Base-by-base conservation (phyloP, 2,888 invertebrate genomes). In the Hypomecis punctinalis region DNA sequence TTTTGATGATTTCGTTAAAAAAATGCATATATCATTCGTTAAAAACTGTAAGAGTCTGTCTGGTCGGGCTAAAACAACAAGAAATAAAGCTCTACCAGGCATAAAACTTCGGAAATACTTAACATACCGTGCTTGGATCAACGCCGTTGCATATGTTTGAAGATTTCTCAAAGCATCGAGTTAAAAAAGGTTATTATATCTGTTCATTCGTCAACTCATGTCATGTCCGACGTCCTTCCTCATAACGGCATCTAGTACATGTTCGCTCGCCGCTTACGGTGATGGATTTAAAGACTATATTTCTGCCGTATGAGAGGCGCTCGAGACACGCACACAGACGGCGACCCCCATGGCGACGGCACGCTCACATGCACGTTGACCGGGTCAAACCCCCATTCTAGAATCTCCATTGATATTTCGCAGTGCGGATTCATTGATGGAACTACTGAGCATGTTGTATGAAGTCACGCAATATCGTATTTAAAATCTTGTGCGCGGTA, bases 391-490 rank as follows among this genome's bases (percentile, higher is more conserved):
- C 84, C 79, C 81, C 89, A 85, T 89, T 88, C 88, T 89, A 86
- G 84, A 83, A 84, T 82, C 83, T 85, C 86, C 91, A 92, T 91
- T 92, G 91, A 91, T 89, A 86, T 90, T 90, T 88, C 79, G 86
- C 87, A 82, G 81, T 84, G 88, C 84, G 78, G 79, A 82, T 87
- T 83, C 91, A 91, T 91, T 90, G 87, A 91, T 86, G 81, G 67
- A 81, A 80, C 77, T 72, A 73, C 77, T 72, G 73, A 76, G 70
- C 74, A 58, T 76, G 64, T 63, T 68, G 66, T 66, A 66, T 63
- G 58, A 63, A 67, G 67, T 68, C 66, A 65, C 63, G 66, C 60
- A 60, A 66, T 49, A 61, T 46, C 40, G 68, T 67, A 64, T 66
- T 67, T 66, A 51, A 67, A 66, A 66, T 60, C 53, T 46, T 45